These are phyloP conservation scores for Halcyon smyrnensis DNA, from an alignment of 2,797 vertebrate species.

Conservation along the genomic window DNA sequence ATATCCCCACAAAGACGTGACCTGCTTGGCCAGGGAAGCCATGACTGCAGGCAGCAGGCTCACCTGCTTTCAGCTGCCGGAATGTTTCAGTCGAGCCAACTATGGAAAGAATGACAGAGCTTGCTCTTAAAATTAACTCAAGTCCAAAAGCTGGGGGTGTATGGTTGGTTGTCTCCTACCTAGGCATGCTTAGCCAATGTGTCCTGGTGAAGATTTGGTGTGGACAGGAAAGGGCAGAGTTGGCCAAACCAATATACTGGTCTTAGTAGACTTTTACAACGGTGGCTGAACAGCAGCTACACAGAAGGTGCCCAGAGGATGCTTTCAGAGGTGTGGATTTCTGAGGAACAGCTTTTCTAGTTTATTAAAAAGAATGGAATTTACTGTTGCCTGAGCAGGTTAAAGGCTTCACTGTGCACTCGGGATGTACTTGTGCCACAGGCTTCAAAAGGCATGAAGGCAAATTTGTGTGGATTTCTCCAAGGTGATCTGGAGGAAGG, in stretches of 20 bases:
- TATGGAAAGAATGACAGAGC: slow-evolving; percentile 74
- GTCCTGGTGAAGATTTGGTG: rapidly evolving
- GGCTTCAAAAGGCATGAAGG: not conserved
- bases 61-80: no score
- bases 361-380: not conserved
- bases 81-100: slow-evolving; percentile 63
- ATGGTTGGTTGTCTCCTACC: not conserved
- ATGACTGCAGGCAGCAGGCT: no score
- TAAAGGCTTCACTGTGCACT: not conserved
- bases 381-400: not conserved
- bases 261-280: no score
- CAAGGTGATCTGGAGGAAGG: not conserved
- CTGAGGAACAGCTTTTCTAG: not conserved
- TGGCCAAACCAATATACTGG: not conserved
- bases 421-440: not conserved
- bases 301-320: not conserved
- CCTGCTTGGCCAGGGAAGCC: no score
- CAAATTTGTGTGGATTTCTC: not conserved
- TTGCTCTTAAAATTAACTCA: not conserved
- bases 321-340: not conserved
- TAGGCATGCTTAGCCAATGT: not conserved
- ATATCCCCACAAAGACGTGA: no score
- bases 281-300: not conserved
- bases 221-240: not conserved
- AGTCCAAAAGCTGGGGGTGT: not conserved